A percentile compares a stretch with the other conserved stretches of the same genome.
These are phyloP conservation scores for Drosophila neonasuta DNA, from an alignment of 2,888 invertebrate genomes.

Conservation along the genomic window DNA sequence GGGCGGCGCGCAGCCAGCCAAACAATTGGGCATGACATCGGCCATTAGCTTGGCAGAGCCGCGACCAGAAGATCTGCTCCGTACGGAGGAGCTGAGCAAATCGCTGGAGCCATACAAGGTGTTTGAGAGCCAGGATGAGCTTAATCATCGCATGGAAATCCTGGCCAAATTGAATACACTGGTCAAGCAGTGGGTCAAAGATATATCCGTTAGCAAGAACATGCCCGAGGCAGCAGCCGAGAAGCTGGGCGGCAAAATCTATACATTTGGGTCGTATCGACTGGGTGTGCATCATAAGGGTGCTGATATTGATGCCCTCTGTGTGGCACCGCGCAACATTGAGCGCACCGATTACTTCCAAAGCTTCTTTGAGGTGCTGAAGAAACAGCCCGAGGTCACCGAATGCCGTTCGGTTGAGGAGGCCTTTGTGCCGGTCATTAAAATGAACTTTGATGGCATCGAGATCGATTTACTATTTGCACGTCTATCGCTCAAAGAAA, in stretches of 20 bases:
- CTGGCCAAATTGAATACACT: slow-evolving; percentile 93
- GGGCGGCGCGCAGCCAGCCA: slow-evolving; percentile 62
- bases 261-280: slow-evolving; percentile 99
- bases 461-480: slow-evolving; percentile 99
- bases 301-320: slow-evolving; percentile 99
- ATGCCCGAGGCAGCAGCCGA: slow-evolving; percentile 96
- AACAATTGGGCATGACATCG: slow-evolving; percentile 92
- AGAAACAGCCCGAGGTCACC: slow-evolving; percentile 92
- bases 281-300: slow-evolving; percentile 98
- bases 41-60: slow-evolving; percentile 95
- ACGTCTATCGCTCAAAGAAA: slow-evolving; percentile 95
- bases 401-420: slow-evolving; percentile 96
- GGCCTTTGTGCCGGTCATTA: slow-evolving; percentile 99
- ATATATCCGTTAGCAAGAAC: slow-evolving; percentile 93
- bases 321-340: slow-evolving; percentile 98
- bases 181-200: slow-evolving; percentile 96
- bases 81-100: slow-evolving; percentile 88
- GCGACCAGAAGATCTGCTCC: slow-evolving; percentile 87
- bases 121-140: slow-evolving; percentile 94
- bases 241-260: slow-evolving; percentile 97
- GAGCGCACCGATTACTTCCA: slow-evolving; percentile 96
- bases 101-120: slow-evolving; percentile 92
- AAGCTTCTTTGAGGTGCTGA: slow-evolving; percentile 96
- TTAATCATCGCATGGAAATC: slow-evolving; percentile 94
- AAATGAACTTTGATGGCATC: slow-evolving; percentile 99